phyloP scores from a whole-genome alignment of 2,888 invertebrate species.

The Zaprionus lineosus region DNA sequence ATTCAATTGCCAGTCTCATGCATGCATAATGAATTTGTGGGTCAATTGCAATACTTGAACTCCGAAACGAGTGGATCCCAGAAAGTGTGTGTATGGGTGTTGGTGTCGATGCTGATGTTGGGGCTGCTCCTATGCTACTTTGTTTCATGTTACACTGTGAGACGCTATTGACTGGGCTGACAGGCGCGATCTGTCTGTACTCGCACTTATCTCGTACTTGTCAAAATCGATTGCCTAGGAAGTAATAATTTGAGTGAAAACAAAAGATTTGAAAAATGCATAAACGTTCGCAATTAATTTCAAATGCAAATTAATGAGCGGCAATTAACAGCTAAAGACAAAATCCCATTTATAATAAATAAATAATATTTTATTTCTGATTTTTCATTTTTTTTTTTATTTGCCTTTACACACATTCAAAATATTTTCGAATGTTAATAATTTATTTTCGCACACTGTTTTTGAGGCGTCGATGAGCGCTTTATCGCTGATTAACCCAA shows the following conservation, averaged over 20 bases:
- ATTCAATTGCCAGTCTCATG: conserved; percentile 66
- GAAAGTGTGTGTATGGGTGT: too few relatives aligned
- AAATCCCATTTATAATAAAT: conserved; percentile 60
- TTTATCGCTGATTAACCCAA: conserved; percentile 74
- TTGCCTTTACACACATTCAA: too few relatives aligned
- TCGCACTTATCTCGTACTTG: too few relatives aligned
- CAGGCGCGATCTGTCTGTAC: conserved; percentile 34
- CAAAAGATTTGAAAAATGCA: conserved; percentile 33
- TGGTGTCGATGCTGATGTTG: conserved; percentile 23
- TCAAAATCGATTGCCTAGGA: conserved; percentile 59
- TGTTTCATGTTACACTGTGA: too few relatives aligned
- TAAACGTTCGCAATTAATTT: conserved; percentile 60
- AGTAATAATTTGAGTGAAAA: conserved; percentile 43
- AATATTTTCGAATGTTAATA: conserved; percentile 18
- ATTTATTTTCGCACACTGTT: conserved; percentile 46
- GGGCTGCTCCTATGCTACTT: too few relatives aligned
- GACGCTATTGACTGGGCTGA: conserved; percentile 44
- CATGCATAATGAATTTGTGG: conserved; percentile 78
- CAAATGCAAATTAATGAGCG: conserved; percentile 65
- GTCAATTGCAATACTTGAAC: conserved; percentile 77
- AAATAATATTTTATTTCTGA: conserved; percentile 26
- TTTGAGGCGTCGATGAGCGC: conserved; percentile 58
- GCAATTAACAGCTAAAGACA: conserved; percentile 65
- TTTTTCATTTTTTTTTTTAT: neutral
- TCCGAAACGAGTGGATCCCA: conserved; percentile 55